Evolutionary conservation across 2,888 invertebrate species (phyloP), one percentile per base, ranked within the genome.

Genomic region (Spisula solida): DNA sequence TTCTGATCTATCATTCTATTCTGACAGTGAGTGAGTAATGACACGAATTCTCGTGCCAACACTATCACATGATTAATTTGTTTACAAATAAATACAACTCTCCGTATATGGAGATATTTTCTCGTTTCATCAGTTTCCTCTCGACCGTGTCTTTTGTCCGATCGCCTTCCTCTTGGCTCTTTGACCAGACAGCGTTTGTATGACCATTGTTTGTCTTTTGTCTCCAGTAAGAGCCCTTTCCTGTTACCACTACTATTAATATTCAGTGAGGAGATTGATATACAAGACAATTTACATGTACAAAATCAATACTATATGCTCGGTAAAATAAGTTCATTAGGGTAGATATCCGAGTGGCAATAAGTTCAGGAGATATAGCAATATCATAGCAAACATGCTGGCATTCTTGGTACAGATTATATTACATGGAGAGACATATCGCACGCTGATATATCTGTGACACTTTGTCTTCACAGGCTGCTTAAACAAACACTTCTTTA

Each of bases 151-250:
- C 41, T 78, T n/a, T 78, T 75, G 47, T 70, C 78, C 70, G 75
- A 84, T 84, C 51, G 12, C 51, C 31, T 78, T 75, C 75, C 78
- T 78, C 51, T 51, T 60, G 34, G 60, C 70, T 55, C 51, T 29
- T 84, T 66, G 51, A 31, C 78, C 31, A 51, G 78, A 55, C 78
- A 75, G 34, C 1, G 48, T 51, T 48, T 84, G 84, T 84, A 84
- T 31, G 41, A 2, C 41, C 41, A 80, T 84, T 84, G 84, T 84
- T 78, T 56, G 20, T 48, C 82, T 87, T 78, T 87, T 81, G 81
- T 82, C 75, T 75, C n/a, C 55, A 10, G 29, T 87, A 87, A 87
- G 82, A 82, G 60, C 34, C 41, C 70, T 75, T 78, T 60, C 82
- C 48, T 34, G 51, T 82, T 60, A 20, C 41, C 29, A 66, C 34